Percentiles rank a stretch among this genome's conserved stretches.
These are phyloP conservation scores for Drosophila neonasuta DNA, from an alignment of 2,888 invertebrate genomes.

Conservation along the genomic window DNA sequence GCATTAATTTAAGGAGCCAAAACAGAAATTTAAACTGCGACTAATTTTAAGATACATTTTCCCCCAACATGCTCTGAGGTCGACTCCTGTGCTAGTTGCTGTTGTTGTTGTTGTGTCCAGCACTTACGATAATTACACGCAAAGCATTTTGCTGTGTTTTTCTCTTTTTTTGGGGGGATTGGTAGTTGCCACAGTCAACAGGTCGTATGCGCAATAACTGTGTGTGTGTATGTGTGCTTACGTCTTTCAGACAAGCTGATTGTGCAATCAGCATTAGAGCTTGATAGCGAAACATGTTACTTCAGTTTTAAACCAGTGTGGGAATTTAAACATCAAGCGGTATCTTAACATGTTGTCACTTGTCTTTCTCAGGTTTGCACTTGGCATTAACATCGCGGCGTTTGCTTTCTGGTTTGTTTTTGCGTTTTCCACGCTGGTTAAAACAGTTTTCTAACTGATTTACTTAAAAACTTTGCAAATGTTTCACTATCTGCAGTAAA, in stretches of 20 bases:
- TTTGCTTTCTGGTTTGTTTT: conserved; percentile 19
- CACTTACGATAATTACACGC: conserved; percentile 46
- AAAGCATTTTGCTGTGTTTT: conserved; percentile 10
- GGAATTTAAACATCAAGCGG: conserved; percentile 64
- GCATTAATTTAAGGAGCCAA: conserved; percentile 9
- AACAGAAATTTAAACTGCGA: background rate
- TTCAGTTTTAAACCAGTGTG: conserved; percentile 1
- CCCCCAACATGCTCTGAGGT: background rate
- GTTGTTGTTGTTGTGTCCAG: conserved; percentile 4
- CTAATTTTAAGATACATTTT: background rate
- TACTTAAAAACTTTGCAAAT: conserved; percentile 30
- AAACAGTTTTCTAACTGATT: conserved; percentile 49
- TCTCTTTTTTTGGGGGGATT: background rate
- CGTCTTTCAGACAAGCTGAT: conserved; percentile 47
- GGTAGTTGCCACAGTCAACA: conserved; percentile 41
- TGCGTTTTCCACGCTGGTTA: conserved; percentile 22
- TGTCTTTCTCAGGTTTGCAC: conserved; percentile 71
- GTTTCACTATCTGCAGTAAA: conserved; percentile 11
- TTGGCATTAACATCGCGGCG: conserved; percentile 59
- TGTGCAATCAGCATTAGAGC: conserved; percentile 67
- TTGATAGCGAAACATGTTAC: conserved; percentile 36
- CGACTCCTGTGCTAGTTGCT: background rate
- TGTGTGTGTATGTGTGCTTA: background rate
- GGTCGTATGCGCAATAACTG: conserved; percentile 53
- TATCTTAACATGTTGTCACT: conserved; percentile 66